A percentile compares a stretch with the other conserved stretches of the same genome.
Evolutionary conservation across 2,888 invertebrate genomes (phyloP).

Genomic region (Himalopsyche japonica): DNA sequence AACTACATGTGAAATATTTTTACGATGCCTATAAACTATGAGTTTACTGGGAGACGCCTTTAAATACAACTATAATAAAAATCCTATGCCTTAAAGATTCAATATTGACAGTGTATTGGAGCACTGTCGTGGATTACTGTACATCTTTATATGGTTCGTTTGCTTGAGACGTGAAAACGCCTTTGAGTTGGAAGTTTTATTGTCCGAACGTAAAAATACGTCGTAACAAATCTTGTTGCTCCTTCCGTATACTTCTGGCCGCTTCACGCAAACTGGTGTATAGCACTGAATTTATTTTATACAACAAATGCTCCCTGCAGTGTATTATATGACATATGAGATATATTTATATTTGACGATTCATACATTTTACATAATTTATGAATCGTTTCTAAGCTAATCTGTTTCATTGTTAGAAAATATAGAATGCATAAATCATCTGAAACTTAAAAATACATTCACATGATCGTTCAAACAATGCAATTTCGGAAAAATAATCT

Average conservation of each 20-base stretch:
- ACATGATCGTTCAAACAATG: too few species aligned
- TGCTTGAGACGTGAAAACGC: neutral
- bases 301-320: neutral
- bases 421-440: too few species aligned
- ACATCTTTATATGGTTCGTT: neutral
- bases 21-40: neutral
- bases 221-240: conserved; percentile 13
- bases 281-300: neutral
- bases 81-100: neutral
- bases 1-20: neutral
- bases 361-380: too few species aligned
- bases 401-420: too few species aligned
- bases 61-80: neutral
- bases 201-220: conserved; percentile 10
- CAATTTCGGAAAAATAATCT: too few species aligned
- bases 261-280: neutral
- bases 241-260: neutral
- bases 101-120: neutral
- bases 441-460: too few species aligned
- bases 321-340: too few species aligned
- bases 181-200: conserved; percentile 18
- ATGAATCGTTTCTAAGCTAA: too few species aligned
- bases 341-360: too few species aligned
- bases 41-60: neutral
- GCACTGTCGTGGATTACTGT: neutral